Base-by-base conservation (phyloP, 2,888 invertebrate genomes). In the Zygaena filipendulae region DNA sequence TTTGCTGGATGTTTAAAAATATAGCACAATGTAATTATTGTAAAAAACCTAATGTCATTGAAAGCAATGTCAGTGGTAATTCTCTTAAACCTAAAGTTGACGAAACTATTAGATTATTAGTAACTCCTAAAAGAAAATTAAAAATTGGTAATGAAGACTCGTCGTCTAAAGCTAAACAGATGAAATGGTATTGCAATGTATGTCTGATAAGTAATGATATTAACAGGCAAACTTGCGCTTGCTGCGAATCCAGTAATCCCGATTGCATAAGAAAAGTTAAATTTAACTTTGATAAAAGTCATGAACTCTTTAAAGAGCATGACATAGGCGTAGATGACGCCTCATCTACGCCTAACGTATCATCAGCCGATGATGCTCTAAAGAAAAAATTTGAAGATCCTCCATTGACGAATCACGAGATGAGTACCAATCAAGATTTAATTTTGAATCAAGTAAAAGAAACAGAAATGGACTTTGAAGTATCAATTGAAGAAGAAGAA, bases 141-240 rank as follows among this genome's bases (percentile, higher is more conserved):
- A 18, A 21, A 29, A 20, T 20, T 11, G 11, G 21, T 16, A 13
- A 6, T 21, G 10, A 14, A 30, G 10, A 19, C 1, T 11, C 25
- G 23, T 26, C 6, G 5, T n/a, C n/a, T n/a, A 13, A 21, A 12
- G 1, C 10, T 8, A 43, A 35, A 20, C 36, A 32, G 25, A 26
- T 25, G 3, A 47, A 43, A 37, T 69, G 68, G 70, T 40, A 54
- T 35, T 66, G 69, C 29, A 33, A 42, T 21, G 33, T 62, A 29
- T 70, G 67, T 29, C 40, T 63, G 3, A 55, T 52, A 2, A 39
- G 32, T 7, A 66, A 56, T 21, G 42, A 43, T 16, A 20, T 11
- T 10, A 30, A 56, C 8, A 56, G 48, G 36, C 29, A 40, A 2
- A 37, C 32, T 14, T 69, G 69, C 28, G 25, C 36, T 4, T 68